These are phyloP conservation scores for Haemorhous mexicanus DNA, from an alignment of 2,113 vertebrate genomes.

Conservation along the genomic window DNA sequence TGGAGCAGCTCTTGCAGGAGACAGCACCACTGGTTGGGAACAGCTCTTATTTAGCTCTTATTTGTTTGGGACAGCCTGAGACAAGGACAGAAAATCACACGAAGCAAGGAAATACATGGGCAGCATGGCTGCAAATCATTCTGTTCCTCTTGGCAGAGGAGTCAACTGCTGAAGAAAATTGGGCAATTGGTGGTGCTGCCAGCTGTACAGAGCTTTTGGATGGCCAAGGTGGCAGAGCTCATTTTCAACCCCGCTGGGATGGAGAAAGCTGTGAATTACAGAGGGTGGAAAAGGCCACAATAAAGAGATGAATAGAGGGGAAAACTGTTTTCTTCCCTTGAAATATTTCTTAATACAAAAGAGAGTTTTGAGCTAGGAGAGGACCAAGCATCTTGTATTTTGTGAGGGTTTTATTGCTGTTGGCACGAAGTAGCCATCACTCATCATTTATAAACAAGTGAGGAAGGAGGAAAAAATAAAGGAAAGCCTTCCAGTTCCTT, in stretches of 20 bases:
- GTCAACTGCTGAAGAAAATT: constrained; percentile 10
- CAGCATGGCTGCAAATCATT: not conserved
- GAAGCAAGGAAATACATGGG: not conserved
- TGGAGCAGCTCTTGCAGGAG: not conserved
- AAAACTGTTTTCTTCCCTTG: not conserved
- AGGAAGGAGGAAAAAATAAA: not conserved
- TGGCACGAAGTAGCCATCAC: not conserved
- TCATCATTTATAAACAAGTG: not conserved
- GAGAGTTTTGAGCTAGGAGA: not conserved
- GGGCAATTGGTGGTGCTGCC: constrained; percentile 19
- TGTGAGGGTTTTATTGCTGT: not conserved
- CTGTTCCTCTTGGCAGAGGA: constrained; percentile 10
- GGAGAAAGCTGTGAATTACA: constrained; percentile 17
- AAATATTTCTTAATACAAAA: not conserved
- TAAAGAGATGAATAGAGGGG: not conserved
- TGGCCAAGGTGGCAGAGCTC: constrained; percentile 6
- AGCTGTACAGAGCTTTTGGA: not conserved
- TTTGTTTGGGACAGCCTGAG: not conserved
- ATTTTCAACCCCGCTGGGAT: not conserved
- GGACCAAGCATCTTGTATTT: not conserved
- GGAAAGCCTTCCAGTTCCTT: not conserved
- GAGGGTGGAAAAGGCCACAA: not conserved
- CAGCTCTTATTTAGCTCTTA: not conserved
- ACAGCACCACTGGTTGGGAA: not conserved
- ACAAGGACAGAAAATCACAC: not conserved